phyloP scores from a whole-genome alignment of 2,797 vertebrate genomes.

The Eulemur coronatus region DNA sequence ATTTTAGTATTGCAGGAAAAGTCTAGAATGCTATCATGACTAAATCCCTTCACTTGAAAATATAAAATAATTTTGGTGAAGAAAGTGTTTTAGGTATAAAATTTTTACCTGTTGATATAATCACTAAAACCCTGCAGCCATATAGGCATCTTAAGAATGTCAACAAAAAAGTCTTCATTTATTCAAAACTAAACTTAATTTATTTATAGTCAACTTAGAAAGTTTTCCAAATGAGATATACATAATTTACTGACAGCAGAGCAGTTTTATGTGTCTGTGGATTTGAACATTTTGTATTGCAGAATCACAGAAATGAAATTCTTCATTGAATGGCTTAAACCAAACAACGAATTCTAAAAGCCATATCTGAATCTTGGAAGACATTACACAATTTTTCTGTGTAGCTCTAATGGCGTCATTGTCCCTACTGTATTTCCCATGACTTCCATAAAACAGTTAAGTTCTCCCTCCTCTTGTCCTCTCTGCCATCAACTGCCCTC shows the following conservation, averaged over 20 bases:
- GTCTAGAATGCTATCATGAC: neutral
- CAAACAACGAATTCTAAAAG: slow-evolving; percentile 44
- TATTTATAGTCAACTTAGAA: slow-evolving; percentile 65
- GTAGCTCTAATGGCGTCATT: neutral
- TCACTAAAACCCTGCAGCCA: neutral
- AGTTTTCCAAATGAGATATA: slow-evolving; percentile 58
- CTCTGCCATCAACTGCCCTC: neutral
- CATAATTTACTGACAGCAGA: slow-evolving; percentile 61
- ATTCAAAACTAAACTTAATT: slow-evolving; percentile 62
- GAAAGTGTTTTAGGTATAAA: neutral
- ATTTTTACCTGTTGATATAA: neutral
- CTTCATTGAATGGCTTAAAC: neutral
- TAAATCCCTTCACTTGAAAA: neutral
- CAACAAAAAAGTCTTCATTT: slow-evolving; percentile 51
- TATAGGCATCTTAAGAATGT: slow-evolving; percentile 41
- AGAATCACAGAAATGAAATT: slow-evolving; percentile 18
- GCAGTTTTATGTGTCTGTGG: neutral
- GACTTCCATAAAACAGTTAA: neutral
- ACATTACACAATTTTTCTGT: neutral
- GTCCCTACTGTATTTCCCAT: neutral
- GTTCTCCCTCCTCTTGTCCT: neutral
- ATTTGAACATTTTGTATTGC: slow-evolving; percentile 13
- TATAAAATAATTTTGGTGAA: slow-evolving; percentile 33
- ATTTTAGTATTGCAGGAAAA: neutral
- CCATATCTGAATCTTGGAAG: neutral